Base-by-base conservation (phyloP, 2,113 vertebrate genomes). In the Pavo muticus region DNA sequence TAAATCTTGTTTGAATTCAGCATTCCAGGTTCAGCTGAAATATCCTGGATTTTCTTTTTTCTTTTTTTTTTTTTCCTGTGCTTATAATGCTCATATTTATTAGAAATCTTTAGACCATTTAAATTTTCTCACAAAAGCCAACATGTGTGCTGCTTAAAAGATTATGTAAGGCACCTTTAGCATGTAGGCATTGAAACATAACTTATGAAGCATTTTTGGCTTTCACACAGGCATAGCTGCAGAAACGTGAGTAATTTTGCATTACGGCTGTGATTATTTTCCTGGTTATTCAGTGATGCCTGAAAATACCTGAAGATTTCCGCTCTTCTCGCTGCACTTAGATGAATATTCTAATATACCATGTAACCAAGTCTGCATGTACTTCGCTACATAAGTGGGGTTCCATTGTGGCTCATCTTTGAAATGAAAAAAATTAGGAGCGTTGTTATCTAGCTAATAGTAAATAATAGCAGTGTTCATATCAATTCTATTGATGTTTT, bases 81-180 rank as follows among this genome's bases (percentile, higher is more conserved):
- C 65, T 89, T 89, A 30, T 64, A 91, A 77, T 37, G 35, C 25
- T 92, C 12, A 54, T 1, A 1, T 4, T 73, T 23, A 56, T 56
- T 35, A 71, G 67, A 94, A 86, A 68, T 80, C 60, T 82, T 63
- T 20, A 87, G 29, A 20, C 1, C 18, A 65, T 79, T 94, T 67
- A 59, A 44, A 73, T 82, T 87, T 92, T 74, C 52, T 78, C 40
- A 90, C 10, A 63, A 86, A 83, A 79, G 14, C 21, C 44, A 92
- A 57, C 10, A 74, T 79, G 45, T 3, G 2, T 63, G 10, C 25
- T 94, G 87, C 89, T 92, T 87, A 94, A 89, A 95, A 85, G 77
- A 91, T 91, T 91, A 93, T 73, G 40, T 68, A 79, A 67, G 88
- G 48, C 5, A 69, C 15, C 39, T 92, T 37, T 27, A 83, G 32